phyloP scores from a whole-genome alignment of 2,888 invertebrate species.

The Tortrix viridana region DNA sequence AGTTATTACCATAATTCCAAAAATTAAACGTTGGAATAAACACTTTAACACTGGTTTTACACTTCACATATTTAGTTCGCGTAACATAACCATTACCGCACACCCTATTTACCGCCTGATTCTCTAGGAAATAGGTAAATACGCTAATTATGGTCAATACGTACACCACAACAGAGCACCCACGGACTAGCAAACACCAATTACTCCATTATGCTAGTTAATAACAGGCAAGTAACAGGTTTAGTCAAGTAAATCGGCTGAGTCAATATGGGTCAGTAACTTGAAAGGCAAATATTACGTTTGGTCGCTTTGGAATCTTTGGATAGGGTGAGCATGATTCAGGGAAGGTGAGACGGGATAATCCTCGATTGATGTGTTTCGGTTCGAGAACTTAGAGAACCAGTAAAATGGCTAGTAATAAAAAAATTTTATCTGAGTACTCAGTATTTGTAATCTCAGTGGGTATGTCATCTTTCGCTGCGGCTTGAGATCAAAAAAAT shows the following conservation, averaged over 20 bases:
- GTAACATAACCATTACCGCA: neutral
- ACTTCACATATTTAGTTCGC: neutral
- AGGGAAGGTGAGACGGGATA: conserved; percentile 3
- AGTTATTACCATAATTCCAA: too few species aligned
- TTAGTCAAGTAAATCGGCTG: conserved; percentile 60
- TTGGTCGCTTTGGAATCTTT: conserved; percentile 55
- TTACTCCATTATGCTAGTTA: conserved; percentile 65
- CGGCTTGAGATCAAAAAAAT: too few species aligned
- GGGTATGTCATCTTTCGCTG: too few species aligned
- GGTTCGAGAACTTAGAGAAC: too few species aligned
- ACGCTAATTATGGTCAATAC: conserved; percentile 35
- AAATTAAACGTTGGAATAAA: too few species aligned
- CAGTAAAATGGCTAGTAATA: too few species aligned
- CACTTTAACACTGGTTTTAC: too few species aligned
- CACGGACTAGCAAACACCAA: conserved; percentile 64
- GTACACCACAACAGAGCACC: conserved; percentile 32
- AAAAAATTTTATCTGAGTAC: too few species aligned
- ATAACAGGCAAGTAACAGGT: conserved; percentile 66
- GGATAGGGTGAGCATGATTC: conserved; percentile 46
- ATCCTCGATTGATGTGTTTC: too few species aligned
- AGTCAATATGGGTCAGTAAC: conserved; percentile 77
- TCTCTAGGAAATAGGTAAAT: conserved; percentile 2
- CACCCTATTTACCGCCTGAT: conserved; percentile 5
- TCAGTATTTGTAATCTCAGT: too few species aligned
- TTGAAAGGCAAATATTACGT: conserved; percentile 62